phyloP scores from a whole-genome alignment of 2,888 invertebrate species.

The Abscondita cerata region DNA sequence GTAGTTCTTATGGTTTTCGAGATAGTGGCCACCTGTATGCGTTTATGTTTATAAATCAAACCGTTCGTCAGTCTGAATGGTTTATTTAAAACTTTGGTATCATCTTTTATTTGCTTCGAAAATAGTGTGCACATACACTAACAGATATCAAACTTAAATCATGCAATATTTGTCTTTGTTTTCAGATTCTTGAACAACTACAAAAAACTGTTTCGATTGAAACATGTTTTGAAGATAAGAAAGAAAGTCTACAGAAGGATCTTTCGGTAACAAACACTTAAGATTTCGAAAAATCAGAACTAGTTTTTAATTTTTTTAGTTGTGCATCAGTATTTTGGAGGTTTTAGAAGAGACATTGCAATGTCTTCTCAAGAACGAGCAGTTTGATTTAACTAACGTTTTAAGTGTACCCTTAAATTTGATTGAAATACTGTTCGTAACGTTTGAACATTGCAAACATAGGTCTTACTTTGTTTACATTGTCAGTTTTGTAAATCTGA shows the following conservation, averaged over 20 bases:
- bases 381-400: slow-evolving; percentile 22
- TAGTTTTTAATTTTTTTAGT: slow-evolving; percentile 33
- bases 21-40: no score
- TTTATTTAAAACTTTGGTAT: no score
- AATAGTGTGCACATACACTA: no score
- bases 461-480: slow-evolving; percentile 53
- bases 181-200: no score
- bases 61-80: no score
- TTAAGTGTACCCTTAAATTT: slow-evolving; percentile 43
- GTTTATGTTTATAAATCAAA: no score
- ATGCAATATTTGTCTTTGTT: no score
- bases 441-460: slow-evolving; percentile 62
- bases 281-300: neutral
- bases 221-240: no score
- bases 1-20: no score
- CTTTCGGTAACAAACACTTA: neutral
- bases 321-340: slow-evolving; percentile 38
- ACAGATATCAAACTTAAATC: no score
- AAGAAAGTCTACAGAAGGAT: neutral
- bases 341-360: slow-evolving; percentile 34
- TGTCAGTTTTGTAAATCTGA: slow-evolving; percentile 3
- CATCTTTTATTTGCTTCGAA: no score
- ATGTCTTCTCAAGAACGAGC: slow-evolving; percentile 23
- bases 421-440: slow-evolving; percentile 56
- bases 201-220: no score